phyloP scores from a whole-genome alignment of 2,113 vertebrate genomes.

The Cyphomyrus discorhynchus region DNA sequence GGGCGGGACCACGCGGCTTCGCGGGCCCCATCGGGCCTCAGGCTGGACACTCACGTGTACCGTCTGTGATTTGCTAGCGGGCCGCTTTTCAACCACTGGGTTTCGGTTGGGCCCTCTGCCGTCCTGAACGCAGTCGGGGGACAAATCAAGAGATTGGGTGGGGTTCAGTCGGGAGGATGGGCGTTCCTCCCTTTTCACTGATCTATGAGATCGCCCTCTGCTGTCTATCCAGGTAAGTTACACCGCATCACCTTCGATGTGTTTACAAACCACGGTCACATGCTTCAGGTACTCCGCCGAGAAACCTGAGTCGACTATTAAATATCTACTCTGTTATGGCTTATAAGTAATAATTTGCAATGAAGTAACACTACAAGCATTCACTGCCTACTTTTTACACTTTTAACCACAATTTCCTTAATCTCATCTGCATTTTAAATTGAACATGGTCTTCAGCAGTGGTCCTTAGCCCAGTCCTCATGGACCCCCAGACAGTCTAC shows the following conservation, averaged over 20 bases:
- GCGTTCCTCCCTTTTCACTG: not conserved
- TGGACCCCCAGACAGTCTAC: not conserved
- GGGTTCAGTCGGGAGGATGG: not conserved
- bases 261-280: not conserved
- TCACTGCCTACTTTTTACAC: too few species aligned
- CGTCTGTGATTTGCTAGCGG: conserved; percentile 12
- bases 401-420: not conserved
- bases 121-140: conserved; percentile 16
- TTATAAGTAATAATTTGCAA: not conserved
- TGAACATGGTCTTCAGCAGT: not conserved
- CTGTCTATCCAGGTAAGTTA: not conserved
- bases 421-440: not conserved
- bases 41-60: conserved; percentile 25
- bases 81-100: conserved; percentile 24
- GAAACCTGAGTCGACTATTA: not conserved
- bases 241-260: not conserved
- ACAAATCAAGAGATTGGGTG: conserved; percentile 9
- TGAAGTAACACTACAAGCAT: not conserved
- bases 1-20: not conserved
- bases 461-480: not conserved
- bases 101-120: conserved; percentile 15
- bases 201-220: not conserved
- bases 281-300: not conserved
- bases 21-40: not conserved
- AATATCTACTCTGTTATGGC: not conserved